Conservation (phyloP, 2,797 vertebrate genomes). For the Leptodactylus fallax region DNA sequence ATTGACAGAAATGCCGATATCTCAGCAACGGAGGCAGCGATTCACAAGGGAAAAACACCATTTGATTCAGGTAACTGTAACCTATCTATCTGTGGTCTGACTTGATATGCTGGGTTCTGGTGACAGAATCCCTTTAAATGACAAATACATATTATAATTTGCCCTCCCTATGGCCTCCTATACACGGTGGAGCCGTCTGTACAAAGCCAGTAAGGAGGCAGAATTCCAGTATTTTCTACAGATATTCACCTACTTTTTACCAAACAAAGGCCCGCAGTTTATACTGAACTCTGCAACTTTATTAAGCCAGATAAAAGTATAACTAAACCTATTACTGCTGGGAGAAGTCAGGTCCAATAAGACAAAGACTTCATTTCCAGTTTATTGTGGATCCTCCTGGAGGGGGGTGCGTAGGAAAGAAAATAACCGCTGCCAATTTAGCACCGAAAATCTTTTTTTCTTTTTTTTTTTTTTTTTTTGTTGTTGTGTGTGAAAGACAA, state of each 20-base stretch:
- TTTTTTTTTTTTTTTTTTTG: conserved; percentile 3
- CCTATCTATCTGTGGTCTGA: too few relatives aligned
- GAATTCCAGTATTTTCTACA: neutral
- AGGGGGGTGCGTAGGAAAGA: neutral
- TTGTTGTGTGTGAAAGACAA: conserved; percentile 29
- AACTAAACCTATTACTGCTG: neutral
- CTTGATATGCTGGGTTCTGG: too few relatives aligned
- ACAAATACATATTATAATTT: too few relatives aligned
- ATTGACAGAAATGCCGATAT: too few relatives aligned
- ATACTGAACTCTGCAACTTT: conserved; percentile 1
- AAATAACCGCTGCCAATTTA: conserved; percentile 48
- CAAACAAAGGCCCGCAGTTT: neutral
- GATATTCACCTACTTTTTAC: conserved; percentile 7
- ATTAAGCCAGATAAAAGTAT: conserved; percentile 10
- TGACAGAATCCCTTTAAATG: too few relatives aligned
- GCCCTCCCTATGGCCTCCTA: too few relatives aligned
- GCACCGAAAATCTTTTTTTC: conserved; percentile 10
- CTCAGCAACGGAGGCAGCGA: too few relatives aligned
- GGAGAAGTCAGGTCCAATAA: neutral
- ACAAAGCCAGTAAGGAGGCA: neutral
- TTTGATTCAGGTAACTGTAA: too few relatives aligned
- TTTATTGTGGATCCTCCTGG: neutral
- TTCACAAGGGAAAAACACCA: too few relatives aligned
- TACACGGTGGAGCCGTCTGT: neutral
- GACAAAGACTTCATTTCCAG: conserved; percentile 19